Conservation (phyloP, 1,140 invertebrate species). For the Drepana arcuata region DNA sequence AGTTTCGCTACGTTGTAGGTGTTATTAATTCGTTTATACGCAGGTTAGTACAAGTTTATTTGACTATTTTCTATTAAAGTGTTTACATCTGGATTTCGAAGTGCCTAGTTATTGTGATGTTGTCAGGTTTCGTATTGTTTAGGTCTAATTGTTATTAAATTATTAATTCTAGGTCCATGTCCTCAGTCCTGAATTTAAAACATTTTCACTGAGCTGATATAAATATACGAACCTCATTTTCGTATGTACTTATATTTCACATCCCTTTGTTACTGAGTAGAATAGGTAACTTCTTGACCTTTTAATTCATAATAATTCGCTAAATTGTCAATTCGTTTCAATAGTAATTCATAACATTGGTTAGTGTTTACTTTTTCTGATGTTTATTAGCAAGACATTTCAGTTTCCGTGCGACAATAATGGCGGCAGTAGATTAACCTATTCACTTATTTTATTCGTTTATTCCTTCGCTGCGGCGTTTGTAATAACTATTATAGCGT, state of each 20-base stretch:
- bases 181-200: slow-evolving; percentile 8
- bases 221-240: slow-evolving; percentile 58
- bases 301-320: background rate
- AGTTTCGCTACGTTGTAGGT: slow-evolving; percentile 52
- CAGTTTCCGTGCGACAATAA: slow-evolving; percentile 67
- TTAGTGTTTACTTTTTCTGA: slow-evolving; percentile 68
- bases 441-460: slow-evolving; percentile 47
- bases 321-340: background rate
- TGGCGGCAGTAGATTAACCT: slow-evolving; percentile 69
- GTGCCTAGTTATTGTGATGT: slow-evolving; percentile 53
- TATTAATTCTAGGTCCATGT: slow-evolving; percentile 5
- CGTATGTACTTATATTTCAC: slow-evolving; percentile 50
- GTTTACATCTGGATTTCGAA: slow-evolving; percentile 71
- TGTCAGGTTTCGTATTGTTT: slow-evolving; percentile 23
- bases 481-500: slow-evolving; percentile 34
- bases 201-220: slow-evolving; percentile 24
- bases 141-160: slow-evolving; percentile 7
- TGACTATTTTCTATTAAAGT: slow-evolving; percentile 56
- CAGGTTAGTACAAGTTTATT: slow-evolving; percentile 51
- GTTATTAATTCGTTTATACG: slow-evolving; percentile 37
- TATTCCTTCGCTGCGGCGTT: slow-evolving; percentile 23
- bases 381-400: slow-evolving; percentile 61
- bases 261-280: slow-evolving; percentile 53
- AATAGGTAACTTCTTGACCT: background rate
- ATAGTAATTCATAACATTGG: slow-evolving; percentile 23